These are phyloP conservation scores for Alethe castanea DNA, from an alignment of 2,113 vertebrate genomes.

Conservation along the genomic window DNA sequence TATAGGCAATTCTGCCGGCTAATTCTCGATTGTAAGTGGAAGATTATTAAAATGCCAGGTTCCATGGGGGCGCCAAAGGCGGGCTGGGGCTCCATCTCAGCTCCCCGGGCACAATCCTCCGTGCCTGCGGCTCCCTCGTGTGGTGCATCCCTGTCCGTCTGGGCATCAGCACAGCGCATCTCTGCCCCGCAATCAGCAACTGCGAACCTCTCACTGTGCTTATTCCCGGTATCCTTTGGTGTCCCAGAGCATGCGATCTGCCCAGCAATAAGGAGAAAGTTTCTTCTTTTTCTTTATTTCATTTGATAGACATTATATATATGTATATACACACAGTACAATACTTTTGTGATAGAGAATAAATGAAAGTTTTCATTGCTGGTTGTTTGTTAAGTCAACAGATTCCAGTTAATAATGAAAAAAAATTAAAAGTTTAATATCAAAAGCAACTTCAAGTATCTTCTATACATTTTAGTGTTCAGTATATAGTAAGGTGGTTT, in stretches of 20 bases:
- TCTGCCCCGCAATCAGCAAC: background rate
- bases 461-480: slow-evolving; percentile 6
- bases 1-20: background rate
- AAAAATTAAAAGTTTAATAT: slow-evolving; percentile 57
- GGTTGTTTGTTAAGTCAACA: slow-evolving; percentile 24
- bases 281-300: slow-evolving; percentile 54
- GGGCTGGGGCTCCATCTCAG: background rate
- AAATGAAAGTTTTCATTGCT: slow-evolving; percentile 30
- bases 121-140: slow-evolving; percentile 32
- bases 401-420: slow-evolving; percentile 39
- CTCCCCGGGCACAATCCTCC: background rate
- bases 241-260: background rate
- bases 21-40: background rate
- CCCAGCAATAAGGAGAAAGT: background rate
- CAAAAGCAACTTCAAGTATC: slow-evolving; percentile 53
- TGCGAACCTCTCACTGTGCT: background rate
- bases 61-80: background rate
- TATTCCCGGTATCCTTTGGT: background rate
- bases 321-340: slow-evolving; percentile 61
- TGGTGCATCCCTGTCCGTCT: background rate
- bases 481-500: slow-evolving; percentile 44
- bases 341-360: slow-evolving; percentile 47
- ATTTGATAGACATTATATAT: slow-evolving; percentile 49
- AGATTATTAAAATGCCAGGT: background rate
- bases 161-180: background rate